phyloP scores from a whole-genome alignment of 2,113 vertebrate genomes.

The Zapornia atra region DNA sequence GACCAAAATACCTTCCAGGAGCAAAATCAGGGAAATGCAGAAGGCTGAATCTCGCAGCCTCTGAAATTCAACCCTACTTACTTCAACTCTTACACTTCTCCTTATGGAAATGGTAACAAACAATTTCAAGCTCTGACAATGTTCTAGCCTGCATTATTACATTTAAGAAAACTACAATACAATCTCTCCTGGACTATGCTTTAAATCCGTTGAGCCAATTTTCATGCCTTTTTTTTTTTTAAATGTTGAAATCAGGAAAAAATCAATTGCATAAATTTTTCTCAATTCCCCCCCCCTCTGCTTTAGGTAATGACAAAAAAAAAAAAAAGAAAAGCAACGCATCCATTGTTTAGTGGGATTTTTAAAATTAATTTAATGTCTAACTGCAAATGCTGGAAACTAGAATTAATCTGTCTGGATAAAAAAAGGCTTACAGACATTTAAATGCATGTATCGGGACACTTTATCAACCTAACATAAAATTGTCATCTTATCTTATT shows the following conservation, averaged over 20 bases:
- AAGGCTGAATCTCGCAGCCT: constrained; percentile 30
- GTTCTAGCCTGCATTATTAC: neutral
- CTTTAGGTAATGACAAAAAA: constrained; percentile 35
- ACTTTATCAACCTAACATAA: constrained; percentile 86
- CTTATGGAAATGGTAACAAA: constrained; percentile 43
- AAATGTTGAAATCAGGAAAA: constrained; percentile 51
- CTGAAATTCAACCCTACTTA: constrained; percentile 48
- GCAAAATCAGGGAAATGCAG: constrained; percentile 60
- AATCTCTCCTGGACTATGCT: neutral
- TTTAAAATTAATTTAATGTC: constrained; percentile 81
- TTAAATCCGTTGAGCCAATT: constrained; percentile 48
- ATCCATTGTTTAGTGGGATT: constrained; percentile 76
- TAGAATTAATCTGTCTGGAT: constrained; percentile 83
- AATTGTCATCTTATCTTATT: constrained; percentile 87
- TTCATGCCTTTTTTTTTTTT: neutral
- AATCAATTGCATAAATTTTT: constrained; percentile 26
- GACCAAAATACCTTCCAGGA: constrained; percentile 36
- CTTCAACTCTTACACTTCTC: constrained; percentile 13
- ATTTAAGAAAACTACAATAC: constrained; percentile 40
- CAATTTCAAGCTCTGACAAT: constrained; percentile 8
- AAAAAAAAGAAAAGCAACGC: neutral
- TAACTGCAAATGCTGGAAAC: constrained; percentile 82
- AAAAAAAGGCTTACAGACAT: constrained; percentile 81
- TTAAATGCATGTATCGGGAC: constrained; percentile 85
- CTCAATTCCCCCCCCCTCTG: constrained; percentile 36